phyloP scores from a whole-genome alignment of 2,888 invertebrate species.

The Galeruca laticollis region DNA sequence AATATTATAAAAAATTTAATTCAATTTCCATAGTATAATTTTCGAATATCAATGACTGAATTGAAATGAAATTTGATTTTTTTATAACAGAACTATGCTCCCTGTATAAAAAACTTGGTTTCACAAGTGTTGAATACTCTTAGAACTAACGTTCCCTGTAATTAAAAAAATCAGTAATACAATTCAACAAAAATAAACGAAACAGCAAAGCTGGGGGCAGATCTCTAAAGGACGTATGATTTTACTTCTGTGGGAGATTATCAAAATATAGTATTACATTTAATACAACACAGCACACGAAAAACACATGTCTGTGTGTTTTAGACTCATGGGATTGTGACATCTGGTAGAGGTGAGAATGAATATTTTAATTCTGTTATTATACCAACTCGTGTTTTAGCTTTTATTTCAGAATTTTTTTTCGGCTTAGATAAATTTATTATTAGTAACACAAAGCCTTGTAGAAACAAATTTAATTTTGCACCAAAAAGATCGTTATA shows the following conservation, averaged over 20 bases:
- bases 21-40: too few species aligned
- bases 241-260: slow-evolving; percentile 58
- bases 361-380: neutral
- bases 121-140: neutral
- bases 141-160: neutral
- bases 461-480: too few species aligned
- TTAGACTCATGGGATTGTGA: slow-evolving; percentile 10
- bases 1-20: too few species aligned
- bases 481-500: too few species aligned
- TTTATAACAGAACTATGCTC: too few species aligned
- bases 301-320: slow-evolving; percentile 24
- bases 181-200: slow-evolving; percentile 50
- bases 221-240: slow-evolving; percentile 41
- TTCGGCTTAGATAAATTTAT: neutral
- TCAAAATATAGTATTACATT: slow-evolving; percentile 59
- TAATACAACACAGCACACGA: slow-evolving; percentile 23
- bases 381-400: neutral
- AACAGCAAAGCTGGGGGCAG: slow-evolving; percentile 52
- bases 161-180: neutral
- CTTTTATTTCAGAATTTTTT: neutral
- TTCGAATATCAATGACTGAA: too few species aligned
- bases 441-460: too few species aligned
- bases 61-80: too few species aligned
- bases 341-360: slow-evolving; percentile 4
- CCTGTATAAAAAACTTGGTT: neutral